Evolutionary conservation across 2,113 vertebrate genomes (phyloP).

Genomic region (Pelusios castaneus): DNA sequence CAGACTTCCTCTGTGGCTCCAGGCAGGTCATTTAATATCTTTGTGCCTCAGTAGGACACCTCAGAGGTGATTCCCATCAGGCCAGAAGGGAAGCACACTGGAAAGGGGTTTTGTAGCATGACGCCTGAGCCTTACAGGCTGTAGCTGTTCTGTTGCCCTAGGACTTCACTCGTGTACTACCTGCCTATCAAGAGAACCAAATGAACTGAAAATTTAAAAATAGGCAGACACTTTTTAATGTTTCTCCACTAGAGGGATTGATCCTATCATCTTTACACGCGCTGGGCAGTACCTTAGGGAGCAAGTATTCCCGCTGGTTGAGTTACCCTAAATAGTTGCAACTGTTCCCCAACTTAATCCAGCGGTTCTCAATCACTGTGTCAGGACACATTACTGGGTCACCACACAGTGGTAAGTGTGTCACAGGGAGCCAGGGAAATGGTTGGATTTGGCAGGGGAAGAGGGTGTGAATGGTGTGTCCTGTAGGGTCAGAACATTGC

Average conservation of each 20-base stretch:
- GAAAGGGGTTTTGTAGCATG: background rate
- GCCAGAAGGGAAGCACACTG: background rate
- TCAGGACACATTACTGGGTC: too few species aligned
- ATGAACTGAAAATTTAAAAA: background rate
- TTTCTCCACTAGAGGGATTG: background rate
- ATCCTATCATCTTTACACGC: background rate
- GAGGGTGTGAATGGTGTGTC: too few species aligned
- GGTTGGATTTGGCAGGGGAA: too few species aligned
- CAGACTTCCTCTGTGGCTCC: background rate
- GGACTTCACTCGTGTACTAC: conserved; percentile 2
- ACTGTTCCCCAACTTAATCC: background rate
- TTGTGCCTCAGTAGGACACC: background rate
- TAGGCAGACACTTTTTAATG: accelerated
- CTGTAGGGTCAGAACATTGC: too few species aligned
- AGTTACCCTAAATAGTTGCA: background rate
- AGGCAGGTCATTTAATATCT: background rate
- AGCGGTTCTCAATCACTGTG: too few species aligned
- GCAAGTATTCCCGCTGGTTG: background rate
- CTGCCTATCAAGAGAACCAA: background rate
- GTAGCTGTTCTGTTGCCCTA: background rate
- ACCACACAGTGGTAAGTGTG: too few species aligned
- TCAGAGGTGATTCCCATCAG: background rate
- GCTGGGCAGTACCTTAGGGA: background rate
- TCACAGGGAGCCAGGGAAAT: too few species aligned
- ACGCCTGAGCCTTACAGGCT: background rate